These are phyloP conservation scores for Ormyrus pomaceus DNA, from an alignment of 2,888 invertebrate species.

Conservation along the genomic window DNA sequence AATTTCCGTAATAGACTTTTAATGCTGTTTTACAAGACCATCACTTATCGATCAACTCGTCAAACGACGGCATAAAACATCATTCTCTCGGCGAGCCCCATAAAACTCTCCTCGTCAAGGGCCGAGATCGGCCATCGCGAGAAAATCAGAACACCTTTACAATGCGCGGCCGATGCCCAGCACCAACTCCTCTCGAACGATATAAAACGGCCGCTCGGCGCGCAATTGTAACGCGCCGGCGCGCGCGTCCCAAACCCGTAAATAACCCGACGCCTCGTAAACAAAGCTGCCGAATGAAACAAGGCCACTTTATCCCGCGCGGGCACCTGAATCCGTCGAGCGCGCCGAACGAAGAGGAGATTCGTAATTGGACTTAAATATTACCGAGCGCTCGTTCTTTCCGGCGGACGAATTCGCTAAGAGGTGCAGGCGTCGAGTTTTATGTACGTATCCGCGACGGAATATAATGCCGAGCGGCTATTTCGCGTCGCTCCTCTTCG, in stretches of 20 bases:
- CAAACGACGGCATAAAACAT: neutral
- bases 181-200: too few species aligned
- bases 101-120: constrained; percentile 10
- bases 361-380: constrained; percentile 62
- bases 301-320: constrained; percentile 53
- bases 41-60: too few species aligned
- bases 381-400: constrained; percentile 46
- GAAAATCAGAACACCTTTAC: constrained; percentile 13
- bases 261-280: constrained; percentile 60
- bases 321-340: constrained; percentile 29
- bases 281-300: constrained; percentile 60
- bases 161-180: neutral
- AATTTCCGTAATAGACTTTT: too few species aligned
- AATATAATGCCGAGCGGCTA: neutral
- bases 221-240: constrained; percentile 8
- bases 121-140: neutral
- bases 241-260: constrained; percentile 53
- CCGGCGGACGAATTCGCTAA: constrained; percentile 26
- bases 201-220: neutral
- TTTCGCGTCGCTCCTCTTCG: too few species aligned
- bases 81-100: neutral
- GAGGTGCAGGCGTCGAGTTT: constrained; percentile 8
- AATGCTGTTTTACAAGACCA: too few species aligned
- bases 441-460: neutral
- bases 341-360: too few species aligned